Conservation (phyloP, 2,888 invertebrate species). For the Cryptus armator region DNA sequence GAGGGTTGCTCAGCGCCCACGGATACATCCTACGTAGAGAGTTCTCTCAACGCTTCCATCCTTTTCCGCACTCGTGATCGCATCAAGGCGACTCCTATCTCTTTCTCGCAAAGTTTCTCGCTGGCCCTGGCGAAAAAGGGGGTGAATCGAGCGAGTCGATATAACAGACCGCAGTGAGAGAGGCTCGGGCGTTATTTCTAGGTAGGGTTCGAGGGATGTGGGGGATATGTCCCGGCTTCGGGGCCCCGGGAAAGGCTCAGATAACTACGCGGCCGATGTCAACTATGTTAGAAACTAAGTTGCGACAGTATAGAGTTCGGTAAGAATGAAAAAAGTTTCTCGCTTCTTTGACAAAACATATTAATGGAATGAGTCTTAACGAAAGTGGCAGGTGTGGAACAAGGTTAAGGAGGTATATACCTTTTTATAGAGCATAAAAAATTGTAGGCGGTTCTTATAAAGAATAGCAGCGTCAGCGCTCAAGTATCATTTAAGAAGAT, state of each 20-base stretch:
- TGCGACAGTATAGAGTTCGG: background rate
- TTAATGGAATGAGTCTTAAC: background rate
- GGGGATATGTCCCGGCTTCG: background rate
- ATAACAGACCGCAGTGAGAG: slow-evolving; percentile 35
- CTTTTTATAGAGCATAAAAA: background rate
- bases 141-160: slow-evolving; percentile 46
- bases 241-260: slow-evolving; percentile 8
- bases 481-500: no score
- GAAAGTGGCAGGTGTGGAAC: background rate
- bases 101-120: slow-evolving; percentile 60
- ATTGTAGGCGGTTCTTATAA: background rate
- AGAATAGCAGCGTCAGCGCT: background rate
- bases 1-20: slow-evolving; percentile 79
- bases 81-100: slow-evolving; percentile 48
- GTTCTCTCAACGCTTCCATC: slow-evolving; percentile 23
- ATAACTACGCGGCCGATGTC: slow-evolving; percentile 24
- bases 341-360: background rate
- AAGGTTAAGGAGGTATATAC: background rate
- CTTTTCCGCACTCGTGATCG: slow-evolving; percentile 50
- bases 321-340: background rate
- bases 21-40: slow-evolving; percentile 66
- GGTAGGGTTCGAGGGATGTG: slow-evolving; percentile 3
- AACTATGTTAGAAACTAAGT: slow-evolving; percentile 8
- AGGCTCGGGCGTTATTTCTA: background rate
- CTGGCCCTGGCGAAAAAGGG: slow-evolving; percentile 49